Base-by-base conservation (phyloP, 2,797 vertebrate species). In the Myiotriccus ornatus region DNA sequence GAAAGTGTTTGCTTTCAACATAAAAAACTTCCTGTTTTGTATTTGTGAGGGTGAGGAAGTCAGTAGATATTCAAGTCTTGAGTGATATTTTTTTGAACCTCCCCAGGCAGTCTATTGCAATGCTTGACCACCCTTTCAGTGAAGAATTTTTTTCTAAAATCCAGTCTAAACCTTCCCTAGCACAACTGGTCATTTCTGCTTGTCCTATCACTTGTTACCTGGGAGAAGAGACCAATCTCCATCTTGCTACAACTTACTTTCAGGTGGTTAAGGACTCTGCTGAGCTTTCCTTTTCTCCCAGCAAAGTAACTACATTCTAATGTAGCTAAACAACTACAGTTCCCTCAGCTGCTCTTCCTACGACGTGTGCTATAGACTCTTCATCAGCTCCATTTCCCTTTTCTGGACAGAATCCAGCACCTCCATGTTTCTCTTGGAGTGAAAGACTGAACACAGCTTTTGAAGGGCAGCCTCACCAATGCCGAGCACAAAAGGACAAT, bases 401-500 rank as follows among this genome's bases (percentile, higher is more conserved):
- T 52, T 44, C 20, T 17, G 18, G 17, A 39, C 14, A 22, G 3
- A 5, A 7, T 67, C 30, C 20, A 46, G 17, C 28, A 59, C 2
- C 17, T 16, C 20, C 30, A 2, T 4, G 2, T 39, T 19, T 12
- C 49, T 43, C 50, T 9, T 12, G 3, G 3, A 50, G 23, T 28
- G 15, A 9, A 9, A 50, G 43, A 65, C 28, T 44, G 16, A 14
- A 4, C 4, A 59, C 0, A 46, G 37, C 6, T 44, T 39, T 30
- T 37, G 14, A 67, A 30, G 20, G 17, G 17, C 1, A 3, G 28
- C 24, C 52, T 65, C 60, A 18, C 3, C 46, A 52, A 20, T 17
- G 13, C 9, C 0, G 0, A 44, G 13, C 7, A 37, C 18, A 44
- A 13, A 6, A 2, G 3, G 5, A 16, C 84, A 79, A 43, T 14